Evolutionary conservation across 1,140 invertebrate genomes (phyloP).

Genomic region (Lordiphosa collinella): DNA sequence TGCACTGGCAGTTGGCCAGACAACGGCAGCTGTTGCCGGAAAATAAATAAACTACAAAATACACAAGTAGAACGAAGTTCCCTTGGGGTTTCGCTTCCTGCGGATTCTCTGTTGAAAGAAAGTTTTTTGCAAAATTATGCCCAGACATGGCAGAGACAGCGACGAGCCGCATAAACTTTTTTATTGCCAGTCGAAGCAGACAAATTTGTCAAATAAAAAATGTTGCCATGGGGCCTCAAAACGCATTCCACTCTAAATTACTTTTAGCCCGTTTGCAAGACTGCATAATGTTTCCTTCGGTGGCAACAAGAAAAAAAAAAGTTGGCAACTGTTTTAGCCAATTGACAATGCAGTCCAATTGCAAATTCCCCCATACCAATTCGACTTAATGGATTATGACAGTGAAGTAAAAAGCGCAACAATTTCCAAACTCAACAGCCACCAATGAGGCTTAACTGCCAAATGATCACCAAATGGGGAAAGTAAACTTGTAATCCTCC

Average conservation of each 20-base stretch:
- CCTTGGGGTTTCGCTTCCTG: not conserved
- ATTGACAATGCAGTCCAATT: conserved; percentile 41
- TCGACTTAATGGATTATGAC: conserved; percentile 55
- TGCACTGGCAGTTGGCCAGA: conserved; percentile 43
- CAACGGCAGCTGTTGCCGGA: conserved; percentile 35
- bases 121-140: conserved; percentile 20
- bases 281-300: conserved; percentile 40
- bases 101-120: conserved; percentile 4
- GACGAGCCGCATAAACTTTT: conserved; percentile 32
- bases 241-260: conserved; percentile 16
- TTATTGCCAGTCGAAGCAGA: conserved; percentile 22
- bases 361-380: conserved; percentile 27
- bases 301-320: conserved; percentile 24
- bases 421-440: not conserved
- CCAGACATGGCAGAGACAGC: conserved; percentile 31
- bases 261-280: conserved; percentile 25
- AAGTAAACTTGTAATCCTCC: conserved; percentile 7
- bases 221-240: not conserved
- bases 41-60: conserved; percentile 10
- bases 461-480: not conserved
- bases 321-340: conserved; percentile 29
- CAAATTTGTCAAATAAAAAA: conserved; percentile 30
- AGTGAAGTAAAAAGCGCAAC: not conserved
- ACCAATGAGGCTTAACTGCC: too few relatives aligned
- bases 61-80: conserved; percentile 14